Base-by-base conservation (phyloP, 1,140 invertebrate species). In the Drosophila suzukii region DNA sequence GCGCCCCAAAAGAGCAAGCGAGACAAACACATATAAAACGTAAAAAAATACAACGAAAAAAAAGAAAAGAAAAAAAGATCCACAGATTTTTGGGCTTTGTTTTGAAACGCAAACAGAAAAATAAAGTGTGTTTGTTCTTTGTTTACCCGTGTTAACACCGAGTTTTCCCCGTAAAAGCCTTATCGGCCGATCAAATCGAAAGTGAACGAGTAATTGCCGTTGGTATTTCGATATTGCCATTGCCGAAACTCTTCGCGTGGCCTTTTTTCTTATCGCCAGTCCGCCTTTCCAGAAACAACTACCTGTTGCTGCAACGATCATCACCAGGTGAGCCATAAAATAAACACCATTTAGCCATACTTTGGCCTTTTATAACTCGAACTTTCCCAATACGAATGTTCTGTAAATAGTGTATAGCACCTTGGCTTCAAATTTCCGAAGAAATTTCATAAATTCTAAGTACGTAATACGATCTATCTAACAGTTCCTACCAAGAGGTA, bases 111-210 rank as follows among this genome's bases (percentile, higher is more conserved):
- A 34, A 47, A 39, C 54, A 32, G 15, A 63, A 39, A 56, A 38
- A 38, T 43, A 78, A 78, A 78, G 38, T 63, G 54, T 65, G 56
- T 84, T 67, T 71, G 54, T 60, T 73, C 39, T 61, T 73, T 73
- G 44, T 61, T 73, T 60, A 60, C 56, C 12, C 36, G 34, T 51
- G 68, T 60, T 71, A 46, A 65, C 73, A 74, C 49, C 62, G 58
- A 43, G 70, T 58, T 44, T 43, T 55, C 57, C 60, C 57, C 44
- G 39, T 44, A 32, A 47, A 67, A 49, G 51, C 46, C 54, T 80
- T 85, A 85, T 84, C 81, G 61, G 32, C 44, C 57, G 34, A 60
- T 55, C 65, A 53, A 83, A 84, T 80, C 70, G 81, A 84, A 84
- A 84, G 81, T 84, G 81, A 77, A 76, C 81, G 38, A 80, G 43